Evolutionary conservation across 2,888 invertebrate genomes (phyloP).

Genomic region (Phyllotreta striolata): DNA sequence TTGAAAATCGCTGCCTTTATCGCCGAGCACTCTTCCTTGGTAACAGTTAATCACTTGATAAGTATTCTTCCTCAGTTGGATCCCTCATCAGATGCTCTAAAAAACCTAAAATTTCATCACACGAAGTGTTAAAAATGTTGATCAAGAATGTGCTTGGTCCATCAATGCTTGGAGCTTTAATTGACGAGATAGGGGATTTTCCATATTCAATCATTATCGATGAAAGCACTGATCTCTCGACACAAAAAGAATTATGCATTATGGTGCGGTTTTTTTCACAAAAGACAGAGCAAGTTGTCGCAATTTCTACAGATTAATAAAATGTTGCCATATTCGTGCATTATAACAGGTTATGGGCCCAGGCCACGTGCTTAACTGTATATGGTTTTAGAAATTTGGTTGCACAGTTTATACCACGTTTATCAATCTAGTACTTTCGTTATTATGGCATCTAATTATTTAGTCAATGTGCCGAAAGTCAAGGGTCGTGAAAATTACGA

Average conservation of each 20-base stretch:
- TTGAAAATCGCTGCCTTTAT: conserved; percentile 35
- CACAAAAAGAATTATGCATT: background rate
- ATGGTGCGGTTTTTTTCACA: background rate
- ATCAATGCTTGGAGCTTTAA: conserved; percentile 25
- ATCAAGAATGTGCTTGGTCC: conserved; percentile 42
- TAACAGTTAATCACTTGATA: conserved; percentile 33
- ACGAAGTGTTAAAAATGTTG: conserved; percentile 41
- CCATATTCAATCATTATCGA: conserved; percentile 21
- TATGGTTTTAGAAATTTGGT: too few relatives aligned
- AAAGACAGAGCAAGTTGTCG: background rate
- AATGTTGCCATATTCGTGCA: too few relatives aligned
- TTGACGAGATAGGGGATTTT: conserved; percentile 17
- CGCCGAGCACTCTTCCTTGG: conserved; percentile 34
- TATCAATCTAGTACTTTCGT: too few relatives aligned
- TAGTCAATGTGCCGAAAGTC: too few relatives aligned
- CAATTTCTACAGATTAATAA: too few relatives aligned
- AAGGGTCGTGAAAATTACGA: too few relatives aligned
- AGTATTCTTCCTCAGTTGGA: conserved; percentile 29
- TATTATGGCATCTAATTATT: too few relatives aligned
- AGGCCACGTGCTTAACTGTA: too few relatives aligned
- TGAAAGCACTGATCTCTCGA: conserved; percentile 17
- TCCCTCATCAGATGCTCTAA: conserved; percentile 26
- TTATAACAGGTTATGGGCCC: too few relatives aligned
- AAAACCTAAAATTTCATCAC: conserved; percentile 35
- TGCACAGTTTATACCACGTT: too few relatives aligned